A percentile compares a stretch with the other conserved stretches of the same genome.
These are phyloP conservation scores for Brachypterus glaber DNA, from an alignment of 2,888 invertebrate species.

Conservation along the genomic window DNA sequence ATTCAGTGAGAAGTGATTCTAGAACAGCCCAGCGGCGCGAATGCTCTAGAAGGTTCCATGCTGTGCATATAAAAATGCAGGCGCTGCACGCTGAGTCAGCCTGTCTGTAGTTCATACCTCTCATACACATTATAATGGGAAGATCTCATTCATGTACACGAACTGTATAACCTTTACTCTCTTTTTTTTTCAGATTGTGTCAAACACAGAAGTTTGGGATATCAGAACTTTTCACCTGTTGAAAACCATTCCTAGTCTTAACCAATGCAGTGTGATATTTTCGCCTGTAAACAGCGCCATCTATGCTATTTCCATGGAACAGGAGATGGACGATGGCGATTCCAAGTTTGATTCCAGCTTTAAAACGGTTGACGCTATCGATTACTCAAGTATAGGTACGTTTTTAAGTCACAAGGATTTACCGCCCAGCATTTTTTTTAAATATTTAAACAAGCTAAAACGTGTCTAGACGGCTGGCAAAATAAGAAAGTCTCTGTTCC, in stretches of 20 bases:
- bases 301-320: slow-evolving; percentile 76
- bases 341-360: slow-evolving; percentile 83
- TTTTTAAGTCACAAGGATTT: too few species aligned
- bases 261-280: slow-evolving; percentile 82
- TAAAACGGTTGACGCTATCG: slow-evolving; percentile 86
- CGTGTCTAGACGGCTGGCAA: too few species aligned
- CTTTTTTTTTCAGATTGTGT: slow-evolving; percentile 65
- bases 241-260: slow-evolving; percentile 86
- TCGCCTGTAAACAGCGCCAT: slow-evolving; percentile 79
- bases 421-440: too few species aligned
- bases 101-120: background rate
- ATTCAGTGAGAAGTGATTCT: too few species aligned
- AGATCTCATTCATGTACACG: too few species aligned
- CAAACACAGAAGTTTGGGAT: slow-evolving; percentile 99
- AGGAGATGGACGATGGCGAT: slow-evolving; percentile 60
- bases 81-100: background rate
- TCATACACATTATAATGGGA: too few species aligned
- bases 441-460: too few species aligned
- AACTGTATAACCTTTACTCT: too few species aligned
- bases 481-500: background rate
- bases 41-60: too few species aligned
- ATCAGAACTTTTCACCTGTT: slow-evolving; percentile 87
- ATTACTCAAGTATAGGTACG: slow-evolving; percentile 86
- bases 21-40: background rate
- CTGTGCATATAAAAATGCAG: too few species aligned